These are phyloP conservation scores for Onthophagus taurus DNA, from an alignment of 1,140 invertebrate genomes.

Conservation along the genomic window DNA sequence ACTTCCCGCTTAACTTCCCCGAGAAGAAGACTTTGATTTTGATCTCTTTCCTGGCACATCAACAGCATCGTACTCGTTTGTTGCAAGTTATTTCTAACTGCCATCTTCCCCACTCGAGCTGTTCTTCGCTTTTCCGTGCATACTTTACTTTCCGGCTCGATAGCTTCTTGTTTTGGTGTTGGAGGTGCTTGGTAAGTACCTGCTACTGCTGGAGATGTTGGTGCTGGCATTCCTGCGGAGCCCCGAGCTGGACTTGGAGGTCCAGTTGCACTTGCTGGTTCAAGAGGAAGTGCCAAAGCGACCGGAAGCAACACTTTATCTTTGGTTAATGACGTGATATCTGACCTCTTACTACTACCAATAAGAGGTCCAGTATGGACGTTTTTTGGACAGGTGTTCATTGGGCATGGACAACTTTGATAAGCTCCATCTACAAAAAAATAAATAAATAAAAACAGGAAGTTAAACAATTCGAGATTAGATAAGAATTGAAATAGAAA, in stretches of 20 bases:
- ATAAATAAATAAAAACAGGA: background rate
- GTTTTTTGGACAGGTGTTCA: constrained; percentile 93
- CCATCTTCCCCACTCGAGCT: constrained; percentile 57
- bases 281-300: constrained; percentile 51
- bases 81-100: constrained; percentile 48
- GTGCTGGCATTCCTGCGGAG: constrained; percentile 48
- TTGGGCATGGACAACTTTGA: constrained; percentile 72
- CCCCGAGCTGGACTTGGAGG: constrained; percentile 58
- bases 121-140: constrained; percentile 35
- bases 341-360: constrained; percentile 69
- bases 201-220: constrained; percentile 40
- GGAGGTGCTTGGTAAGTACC: constrained; percentile 20
- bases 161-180: constrained; percentile 25
- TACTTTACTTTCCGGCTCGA: constrained; percentile 20
- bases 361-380: constrained; percentile 92
- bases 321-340: constrained; percentile 34
- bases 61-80: constrained; percentile 38
- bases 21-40: constrained; percentile 16
- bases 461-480: background rate
- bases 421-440: constrained; percentile 44
- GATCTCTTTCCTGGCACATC: constrained; percentile 33
- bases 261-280: constrained; percentile 50
- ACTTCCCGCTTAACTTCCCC: constrained; percentile 33
- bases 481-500: no score
- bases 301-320: constrained; percentile 43